A percentile compares a stretch with the other conserved stretches of the same genome.
Evolutionary conservation across 2,797 vertebrate genomes (phyloP).

Genomic region (Cyprinodon diabolis): DNA sequence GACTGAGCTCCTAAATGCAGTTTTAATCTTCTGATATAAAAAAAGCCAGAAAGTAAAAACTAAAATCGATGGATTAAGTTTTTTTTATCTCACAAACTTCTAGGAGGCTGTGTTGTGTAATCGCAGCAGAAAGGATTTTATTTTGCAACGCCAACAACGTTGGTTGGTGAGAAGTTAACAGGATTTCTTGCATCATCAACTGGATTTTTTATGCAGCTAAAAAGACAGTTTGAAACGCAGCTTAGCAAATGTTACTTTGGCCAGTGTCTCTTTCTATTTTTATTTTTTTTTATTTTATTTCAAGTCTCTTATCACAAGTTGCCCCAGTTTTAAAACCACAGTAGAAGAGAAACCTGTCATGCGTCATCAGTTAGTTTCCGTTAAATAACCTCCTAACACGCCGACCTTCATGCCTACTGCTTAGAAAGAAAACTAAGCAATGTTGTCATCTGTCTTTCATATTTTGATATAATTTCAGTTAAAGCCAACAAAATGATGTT

Average conservation of each 20-base stretch:
- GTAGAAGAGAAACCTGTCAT: not conserved
- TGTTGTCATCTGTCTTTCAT: not conserved
- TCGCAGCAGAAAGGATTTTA: not conserved
- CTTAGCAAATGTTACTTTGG: not conserved
- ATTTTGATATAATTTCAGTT: not conserved
- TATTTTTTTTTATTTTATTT: too few species aligned
- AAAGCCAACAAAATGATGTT: not conserved
- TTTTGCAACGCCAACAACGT: not conserved
- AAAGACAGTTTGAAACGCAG: not conserved
- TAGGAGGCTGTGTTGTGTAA: not conserved
- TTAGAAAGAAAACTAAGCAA: not conserved
- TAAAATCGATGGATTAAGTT: not conserved
- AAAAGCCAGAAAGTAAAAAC: not conserved
- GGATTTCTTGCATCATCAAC: not conserved
- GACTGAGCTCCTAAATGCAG: not conserved
- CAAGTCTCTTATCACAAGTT: too few species aligned
- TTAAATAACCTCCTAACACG: not conserved
- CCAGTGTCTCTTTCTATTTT: not conserved
- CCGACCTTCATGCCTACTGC: not conserved
- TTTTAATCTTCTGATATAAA: not conserved
- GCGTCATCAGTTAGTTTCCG: not conserved
- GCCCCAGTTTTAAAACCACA: too few species aligned
- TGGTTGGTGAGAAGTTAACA: not conserved
- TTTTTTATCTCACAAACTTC: not conserved
- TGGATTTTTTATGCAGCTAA: not conserved